These are phyloP conservation scores for Scolopax rusticola DNA, from an alignment of 2,797 vertebrate genomes.

Conservation along the genomic window DNA sequence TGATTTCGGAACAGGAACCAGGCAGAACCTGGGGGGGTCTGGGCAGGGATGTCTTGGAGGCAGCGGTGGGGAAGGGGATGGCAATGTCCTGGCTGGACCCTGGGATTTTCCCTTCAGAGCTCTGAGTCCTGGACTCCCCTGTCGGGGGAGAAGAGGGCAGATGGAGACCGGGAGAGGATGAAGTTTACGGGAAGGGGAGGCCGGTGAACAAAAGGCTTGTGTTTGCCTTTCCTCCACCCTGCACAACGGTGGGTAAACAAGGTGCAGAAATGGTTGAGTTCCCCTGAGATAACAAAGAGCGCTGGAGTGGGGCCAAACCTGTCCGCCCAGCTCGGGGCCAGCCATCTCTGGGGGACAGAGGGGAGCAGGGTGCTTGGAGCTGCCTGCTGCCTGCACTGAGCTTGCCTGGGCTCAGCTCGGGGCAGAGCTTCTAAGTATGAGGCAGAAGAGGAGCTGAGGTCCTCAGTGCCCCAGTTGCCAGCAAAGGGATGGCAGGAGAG, in stretches of 20 bases:
- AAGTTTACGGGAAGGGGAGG: not conserved
- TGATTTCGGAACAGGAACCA: not conserved
- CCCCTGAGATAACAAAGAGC: not conserved
- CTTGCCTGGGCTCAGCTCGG: not conserved
- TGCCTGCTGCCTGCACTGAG: not conserved
- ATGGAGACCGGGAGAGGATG: not conserved
- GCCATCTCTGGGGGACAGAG: not conserved
- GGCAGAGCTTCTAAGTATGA: not conserved
- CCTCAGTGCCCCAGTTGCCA: not conserved
- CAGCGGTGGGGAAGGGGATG: rapidly evolving
- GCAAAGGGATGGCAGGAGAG: too few species aligned
- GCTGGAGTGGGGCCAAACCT: not conserved
- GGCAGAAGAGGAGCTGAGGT: not conserved
- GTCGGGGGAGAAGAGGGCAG: not conserved
- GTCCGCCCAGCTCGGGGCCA: not conserved
- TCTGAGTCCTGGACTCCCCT: not conserved
- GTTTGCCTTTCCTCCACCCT: constrained; percentile 50
- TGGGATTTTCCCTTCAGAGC: too few species aligned
- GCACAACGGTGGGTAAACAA: constrained; percentile 33
- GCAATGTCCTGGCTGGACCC: not conserved
- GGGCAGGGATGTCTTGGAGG: not conserved
- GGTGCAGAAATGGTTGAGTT: constrained; percentile 12
- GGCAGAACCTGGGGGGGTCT: not conserved
- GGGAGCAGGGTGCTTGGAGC: not conserved
- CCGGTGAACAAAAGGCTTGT: constrained; percentile 31